Base-by-base conservation (phyloP, 2,113 vertebrate genomes). In the Pitta sordida region DNA sequence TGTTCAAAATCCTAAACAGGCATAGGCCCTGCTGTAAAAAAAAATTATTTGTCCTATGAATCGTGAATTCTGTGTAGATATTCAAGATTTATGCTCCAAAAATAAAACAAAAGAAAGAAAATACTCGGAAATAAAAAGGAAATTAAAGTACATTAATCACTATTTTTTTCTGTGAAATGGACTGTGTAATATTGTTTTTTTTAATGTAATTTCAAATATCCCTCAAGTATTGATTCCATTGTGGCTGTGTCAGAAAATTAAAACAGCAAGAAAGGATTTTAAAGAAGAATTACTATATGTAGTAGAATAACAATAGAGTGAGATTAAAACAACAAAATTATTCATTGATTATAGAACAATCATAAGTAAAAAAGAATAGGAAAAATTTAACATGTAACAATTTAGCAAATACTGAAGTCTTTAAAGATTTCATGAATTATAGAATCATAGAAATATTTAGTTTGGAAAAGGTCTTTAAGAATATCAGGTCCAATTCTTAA, bases 211-310 rank as follows among this genome's bases (percentile, higher is more conserved):
- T 97, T 90, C 48, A 62, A 63, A 39, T 71, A 48, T 80, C 49
- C 69, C 13, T 88, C 13, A 73, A 15, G 7, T 21, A 65, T 79
- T 74, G 10, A n/a, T 90, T 93, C 27, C 37, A 16, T 22, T 55
- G 22, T 69, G 13, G 3, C 2, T 21, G 10, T 79, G 41, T 60
- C 56, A 78, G 71, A 44, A 86, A 69, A 70, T 52, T n/a, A 7
- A 83, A 71, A 65, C 2, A 65, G 6, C 78, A 92, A 95, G 44
- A 86, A 70, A 83, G 83, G 3, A 87, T 67, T 95, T 93, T 91
- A 82, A 95, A 83, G 13, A 65, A 93, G 4, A 71, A 92, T 85
- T 92, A 92, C 93, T 85, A 24, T 88, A 88, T 91, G 86, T 91
- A 55, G 15, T 17, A 30, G 32, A 96, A 93, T 74, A 91, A 73